phyloP scores from a whole-genome alignment of 2,113 vertebrate species.

The Poeciliopsis turrubarensis region DNA sequence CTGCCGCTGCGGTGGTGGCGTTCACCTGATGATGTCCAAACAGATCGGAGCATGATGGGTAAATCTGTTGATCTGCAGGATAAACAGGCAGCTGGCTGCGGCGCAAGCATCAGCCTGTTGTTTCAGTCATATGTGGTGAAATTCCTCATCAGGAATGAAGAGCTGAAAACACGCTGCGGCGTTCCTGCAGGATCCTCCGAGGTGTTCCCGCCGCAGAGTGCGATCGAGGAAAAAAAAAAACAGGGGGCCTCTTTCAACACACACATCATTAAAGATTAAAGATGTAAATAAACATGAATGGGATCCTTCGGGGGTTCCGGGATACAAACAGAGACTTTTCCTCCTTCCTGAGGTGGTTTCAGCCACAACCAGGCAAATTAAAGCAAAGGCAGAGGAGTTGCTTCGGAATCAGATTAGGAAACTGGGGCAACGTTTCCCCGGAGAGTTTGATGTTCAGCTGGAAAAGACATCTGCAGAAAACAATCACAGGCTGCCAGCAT shows the following conservation, averaged over 20 bases:
- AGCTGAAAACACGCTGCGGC: neutral
- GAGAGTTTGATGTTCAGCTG: constrained; percentile 59
- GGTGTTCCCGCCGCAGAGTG: neutral
- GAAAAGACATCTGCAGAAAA: constrained; percentile 20
- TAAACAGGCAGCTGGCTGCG: constrained; percentile 2
- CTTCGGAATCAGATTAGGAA: constrained; percentile 84
- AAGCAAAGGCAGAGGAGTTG: constrained; percentile 84
- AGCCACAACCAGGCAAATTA: constrained; percentile 82
- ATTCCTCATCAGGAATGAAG: neutral
- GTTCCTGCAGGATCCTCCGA: neutral
- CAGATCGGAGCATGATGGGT: constrained; percentile 43
- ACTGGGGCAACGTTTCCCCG: constrained; percentile 80
- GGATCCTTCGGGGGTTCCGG: constrained; percentile 3
- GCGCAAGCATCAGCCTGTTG: neutral
- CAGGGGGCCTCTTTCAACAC: neutral
- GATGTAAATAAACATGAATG: constrained; percentile 32
- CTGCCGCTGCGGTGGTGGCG: constrained; percentile 11
- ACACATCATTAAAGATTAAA: neutral
- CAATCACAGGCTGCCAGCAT: constrained; percentile 9
- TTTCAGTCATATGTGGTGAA: neutral
- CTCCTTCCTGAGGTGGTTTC: constrained; percentile 12
- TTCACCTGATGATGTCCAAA: constrained; percentile 69
- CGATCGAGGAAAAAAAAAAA: constrained; percentile 10
- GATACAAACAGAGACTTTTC: constrained; percentile 5
- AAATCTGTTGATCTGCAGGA: constrained; percentile 15